Base-by-base conservation (phyloP, 2,888 invertebrate genomes). In the Drosophila cognata region DNA sequence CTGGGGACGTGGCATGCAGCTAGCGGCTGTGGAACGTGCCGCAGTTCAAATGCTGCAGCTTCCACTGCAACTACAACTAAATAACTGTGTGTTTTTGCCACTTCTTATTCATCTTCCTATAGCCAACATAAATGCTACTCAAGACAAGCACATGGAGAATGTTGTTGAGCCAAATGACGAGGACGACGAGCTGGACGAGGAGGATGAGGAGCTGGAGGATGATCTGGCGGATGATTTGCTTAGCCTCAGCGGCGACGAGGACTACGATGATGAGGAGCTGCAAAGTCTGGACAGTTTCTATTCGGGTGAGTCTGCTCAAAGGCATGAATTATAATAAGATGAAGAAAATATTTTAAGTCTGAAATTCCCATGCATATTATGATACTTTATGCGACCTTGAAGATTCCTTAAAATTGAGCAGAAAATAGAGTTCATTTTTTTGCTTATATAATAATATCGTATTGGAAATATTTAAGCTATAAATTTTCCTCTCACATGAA, bases 271-370 rank as follows among this genome's bases (percentile, higher is more conserved):
- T 48, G 92, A 92, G 62, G 93, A 93, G 60, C 83, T 93, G 64
- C 91, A 92, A 25, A 93, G 93, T 74, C 87, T 91, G 77, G 93
- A 93, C 89, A 93, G 93, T 77, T 93, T 91, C 81, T 93, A 93
- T 73, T 93, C 93, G 46, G 93, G 93, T 93, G 82, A 93, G 92
- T 80, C 16, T 18, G n/a, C 38, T 31, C 13, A 4, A 28, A 56
- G 18, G 7, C 31, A 56, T 38, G 7, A 36, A n/a, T 10, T 21
- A 11, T 21, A 6, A 43, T 4, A 46, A 46, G 5, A 0, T 0
- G 10, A 29, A 25, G 51, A 51, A 35, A 50, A 28, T 25, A 5
- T 18, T 2, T 18, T 1, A 28, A 2, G 2, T 7, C 7, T 4
- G 3, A 25, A 25, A 13, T 13, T 41, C n/a, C 11, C n/a, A 0